Percentiles rank a stretch among this genome's conserved stretches.
phyloP scores from a whole-genome alignment of 2,888 invertebrate species.

The Stenchaetothrips biformis region DNA sequence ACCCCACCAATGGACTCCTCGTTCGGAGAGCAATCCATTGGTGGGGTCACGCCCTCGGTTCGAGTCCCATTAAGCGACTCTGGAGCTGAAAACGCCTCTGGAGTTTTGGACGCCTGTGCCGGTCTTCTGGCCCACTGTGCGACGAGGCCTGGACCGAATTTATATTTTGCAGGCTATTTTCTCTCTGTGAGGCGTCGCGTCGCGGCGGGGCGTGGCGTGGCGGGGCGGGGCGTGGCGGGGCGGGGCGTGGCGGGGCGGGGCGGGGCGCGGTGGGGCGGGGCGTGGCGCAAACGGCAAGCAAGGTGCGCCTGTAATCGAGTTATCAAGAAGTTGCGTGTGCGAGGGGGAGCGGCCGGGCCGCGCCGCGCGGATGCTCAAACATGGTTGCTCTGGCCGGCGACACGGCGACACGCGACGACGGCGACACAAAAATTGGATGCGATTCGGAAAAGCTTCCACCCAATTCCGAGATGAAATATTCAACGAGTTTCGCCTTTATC shows the following conservation, averaged over 20 bases:
- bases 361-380: constrained; percentile 1
- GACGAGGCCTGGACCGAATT: background rate
- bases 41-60: too few species aligned
- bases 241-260: background rate
- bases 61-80: too few species aligned
- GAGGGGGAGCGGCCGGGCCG: background rate
- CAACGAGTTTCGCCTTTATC: background rate
- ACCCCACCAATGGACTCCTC: too few species aligned
- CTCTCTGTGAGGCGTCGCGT: background rate
- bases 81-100: too few species aligned
- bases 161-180: constrained; percentile 25
- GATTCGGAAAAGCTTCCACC: constrained; percentile 7
- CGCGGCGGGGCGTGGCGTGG: background rate
- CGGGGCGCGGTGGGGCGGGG: background rate
- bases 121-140: too few species aligned
- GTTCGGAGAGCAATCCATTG: too few species aligned
- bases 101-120: too few species aligned
- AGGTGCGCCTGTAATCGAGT: constrained; percentile 3
- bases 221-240: background rate
- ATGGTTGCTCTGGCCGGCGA: background rate
- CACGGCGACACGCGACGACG: background rate
- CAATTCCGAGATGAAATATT: constrained; percentile 12
- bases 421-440: constrained; percentile 18
- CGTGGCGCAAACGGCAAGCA: background rate
- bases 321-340: constrained; percentile 24